Conservation (phyloP, 2,888 invertebrate genomes). For the Tinea semifulvella region DNA sequence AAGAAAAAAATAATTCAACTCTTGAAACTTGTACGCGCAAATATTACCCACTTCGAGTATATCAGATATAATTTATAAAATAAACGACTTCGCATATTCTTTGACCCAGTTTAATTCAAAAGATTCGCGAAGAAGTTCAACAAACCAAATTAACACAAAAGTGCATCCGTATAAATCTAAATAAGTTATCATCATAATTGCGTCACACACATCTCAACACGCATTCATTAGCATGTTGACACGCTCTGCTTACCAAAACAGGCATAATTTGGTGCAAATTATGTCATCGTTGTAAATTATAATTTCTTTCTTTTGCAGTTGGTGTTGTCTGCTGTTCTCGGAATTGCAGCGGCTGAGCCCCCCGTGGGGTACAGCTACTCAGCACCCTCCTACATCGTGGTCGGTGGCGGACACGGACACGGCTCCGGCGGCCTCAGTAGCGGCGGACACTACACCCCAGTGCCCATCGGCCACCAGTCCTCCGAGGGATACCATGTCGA, state of each 20-base stretch:
- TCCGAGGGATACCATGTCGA: constrained; percentile 86
- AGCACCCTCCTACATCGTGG: constrained; percentile 69
- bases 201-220: not conserved
- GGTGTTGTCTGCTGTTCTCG: constrained; percentile 79
- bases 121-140: too few relatives aligned
- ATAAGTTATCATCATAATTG: not conserved
- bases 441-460: constrained; percentile 79
- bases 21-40: too few relatives aligned
- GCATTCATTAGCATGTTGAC: constrained; percentile 7
- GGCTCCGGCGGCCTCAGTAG: constrained; percentile 57
- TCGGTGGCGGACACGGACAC: constrained; percentile 66
- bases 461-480: constrained; percentile 79
- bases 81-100: too few relatives aligned
- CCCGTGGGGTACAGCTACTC: constrained; percentile 77
- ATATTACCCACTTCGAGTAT: too few relatives aligned
- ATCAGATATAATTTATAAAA: too few relatives aligned
- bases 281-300: not conserved
- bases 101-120: too few relatives aligned
- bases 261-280: not conserved
- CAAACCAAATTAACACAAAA: not conserved
- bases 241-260: not conserved
- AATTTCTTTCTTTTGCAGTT: constrained; percentile 36
- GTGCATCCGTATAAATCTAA: not conserved
- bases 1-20: too few relatives aligned
- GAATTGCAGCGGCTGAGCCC: constrained; percentile 79